phyloP scores from a whole-genome alignment of 2,888 invertebrate genomes.

The Sussaba pulchella region DNA sequence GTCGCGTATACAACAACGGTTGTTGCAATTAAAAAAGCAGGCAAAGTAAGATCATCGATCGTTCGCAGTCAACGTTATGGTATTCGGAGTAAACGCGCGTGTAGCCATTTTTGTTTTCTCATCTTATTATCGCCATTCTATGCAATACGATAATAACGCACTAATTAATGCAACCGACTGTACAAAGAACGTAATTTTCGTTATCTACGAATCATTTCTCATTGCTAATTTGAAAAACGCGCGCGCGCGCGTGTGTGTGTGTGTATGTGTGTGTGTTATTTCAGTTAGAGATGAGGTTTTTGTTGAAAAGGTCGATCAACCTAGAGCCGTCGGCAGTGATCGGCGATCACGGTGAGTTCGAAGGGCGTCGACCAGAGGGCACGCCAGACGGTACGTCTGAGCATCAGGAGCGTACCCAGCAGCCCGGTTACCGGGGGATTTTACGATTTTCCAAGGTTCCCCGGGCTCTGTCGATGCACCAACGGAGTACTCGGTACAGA shows the following conservation, averaged over 20 bases:
- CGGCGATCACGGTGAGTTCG: conserved; percentile 67
- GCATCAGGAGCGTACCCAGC: conserved; percentile 71
- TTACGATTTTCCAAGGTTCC: conserved; percentile 73
- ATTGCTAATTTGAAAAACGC: background rate
- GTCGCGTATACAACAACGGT: conserved; percentile 37
- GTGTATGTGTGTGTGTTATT: too few species aligned
- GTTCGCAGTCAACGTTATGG: background rate
- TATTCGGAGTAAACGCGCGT: background rate
- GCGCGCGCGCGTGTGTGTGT: background rate
- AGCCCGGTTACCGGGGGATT: conserved; percentile 70
- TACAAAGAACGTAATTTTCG: background rate
- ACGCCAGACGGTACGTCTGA: conserved; percentile 70
- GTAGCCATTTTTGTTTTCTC: background rate
- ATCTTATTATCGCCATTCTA: background rate
- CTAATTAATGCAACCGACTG: background rate
- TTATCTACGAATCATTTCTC: background rate
- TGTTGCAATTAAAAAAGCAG: conserved; percentile 9
- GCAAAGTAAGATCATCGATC: conserved; percentile 44
- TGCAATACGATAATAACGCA: background rate
- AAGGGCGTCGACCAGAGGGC: conserved; percentile 77
- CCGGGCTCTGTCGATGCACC: conserved; percentile 65
- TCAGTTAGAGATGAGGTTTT: background rate
- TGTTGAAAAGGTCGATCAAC: background rate
- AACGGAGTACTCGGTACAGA: conserved; percentile 68
- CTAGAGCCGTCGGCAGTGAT: conserved; percentile 52